Percentiles rank a stretch among this genome's conserved stretches.
phyloP scores from a whole-genome alignment of 2,888 invertebrate genomes.

The Lycocerus yunnanus region DNA sequence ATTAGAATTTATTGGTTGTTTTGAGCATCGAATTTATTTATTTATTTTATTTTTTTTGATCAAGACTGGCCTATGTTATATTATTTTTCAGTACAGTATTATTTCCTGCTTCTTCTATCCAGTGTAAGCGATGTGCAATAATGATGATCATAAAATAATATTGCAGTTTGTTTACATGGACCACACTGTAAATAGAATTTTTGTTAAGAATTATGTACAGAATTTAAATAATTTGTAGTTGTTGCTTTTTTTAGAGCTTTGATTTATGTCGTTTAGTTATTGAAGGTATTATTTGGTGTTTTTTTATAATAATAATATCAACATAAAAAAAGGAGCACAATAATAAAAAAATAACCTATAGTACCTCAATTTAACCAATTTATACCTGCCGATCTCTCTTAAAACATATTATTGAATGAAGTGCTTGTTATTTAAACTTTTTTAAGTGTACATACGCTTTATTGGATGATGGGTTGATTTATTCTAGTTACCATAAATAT shows the following conservation, averaged over 20 bases:
- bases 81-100: constrained; percentile 32
- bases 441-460: constrained; percentile 21
- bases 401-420: neutral
- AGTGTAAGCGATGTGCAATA: neutral
- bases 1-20: constrained; percentile 27
- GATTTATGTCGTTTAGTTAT: neutral
- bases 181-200: neutral
- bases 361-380: constrained; percentile 35
- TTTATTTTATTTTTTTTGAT: constrained; percentile 12
- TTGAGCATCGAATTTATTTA: constrained; percentile 29
- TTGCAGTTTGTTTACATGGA: neutral
- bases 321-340: constrained; percentile 35
- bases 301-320: constrained; percentile 10
- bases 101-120: constrained; percentile 6
- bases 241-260: neutral
- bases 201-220: neutral
- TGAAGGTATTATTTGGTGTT: neutral
- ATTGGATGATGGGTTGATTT: constrained; percentile 46
- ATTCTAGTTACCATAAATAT: constrained; percentile 50
- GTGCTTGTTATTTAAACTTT: constrained; percentile 5
- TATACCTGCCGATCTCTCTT: constrained; percentile 39
- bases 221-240: neutral
- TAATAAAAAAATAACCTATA: constrained; percentile 35
- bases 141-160: too few relatives aligned
- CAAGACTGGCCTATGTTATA: constrained; percentile 34